These are phyloP conservation scores for Sipunculus nudus DNA, from an alignment of 2,888 invertebrate species.

Conservation along the genomic window DNA sequence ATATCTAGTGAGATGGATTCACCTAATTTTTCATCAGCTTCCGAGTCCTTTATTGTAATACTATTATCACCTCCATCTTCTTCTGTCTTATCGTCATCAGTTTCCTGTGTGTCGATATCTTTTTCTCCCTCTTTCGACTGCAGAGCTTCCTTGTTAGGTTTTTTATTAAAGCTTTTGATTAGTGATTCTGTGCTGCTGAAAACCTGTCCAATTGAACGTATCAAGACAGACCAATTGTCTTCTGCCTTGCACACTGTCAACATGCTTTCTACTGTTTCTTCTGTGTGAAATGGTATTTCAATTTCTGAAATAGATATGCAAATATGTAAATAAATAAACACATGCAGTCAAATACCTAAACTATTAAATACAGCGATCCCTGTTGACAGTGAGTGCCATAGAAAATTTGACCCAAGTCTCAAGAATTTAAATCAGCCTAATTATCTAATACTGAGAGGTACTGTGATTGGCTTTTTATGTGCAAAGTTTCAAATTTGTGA, in stretches of 20 bases:
- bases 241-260: conserved; percentile 79
- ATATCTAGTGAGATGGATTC: conserved; percentile 55
- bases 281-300: conserved; percentile 71
- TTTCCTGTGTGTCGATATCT: conserved; percentile 84
- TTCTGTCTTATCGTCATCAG: conserved; percentile 35
- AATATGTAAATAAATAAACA: no score
- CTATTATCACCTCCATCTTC: conserved; percentile 5
- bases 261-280: conserved; percentile 78
- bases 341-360: no score
- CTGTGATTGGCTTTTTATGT: no score
- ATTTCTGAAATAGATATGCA: conserved; percentile 19
- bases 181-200: conserved; percentile 77
- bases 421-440: no score
- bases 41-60: neutral
- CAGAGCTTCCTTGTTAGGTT: conserved; percentile 74
- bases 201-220: conserved; percentile 80
- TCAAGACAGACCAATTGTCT: conserved; percentile 77
- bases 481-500: no score
- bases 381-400: no score
- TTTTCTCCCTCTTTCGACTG: conserved; percentile 79
- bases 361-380: no score
- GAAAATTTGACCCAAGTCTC: no score
- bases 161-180: conserved; percentile 77
- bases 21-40: neutral
- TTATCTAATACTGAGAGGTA: no score